Evolutionary conservation across 2,797 vertebrate species (phyloP), one percentile per base, ranked within the genome.

Genomic region (Onychomys leucogaster): DNA sequence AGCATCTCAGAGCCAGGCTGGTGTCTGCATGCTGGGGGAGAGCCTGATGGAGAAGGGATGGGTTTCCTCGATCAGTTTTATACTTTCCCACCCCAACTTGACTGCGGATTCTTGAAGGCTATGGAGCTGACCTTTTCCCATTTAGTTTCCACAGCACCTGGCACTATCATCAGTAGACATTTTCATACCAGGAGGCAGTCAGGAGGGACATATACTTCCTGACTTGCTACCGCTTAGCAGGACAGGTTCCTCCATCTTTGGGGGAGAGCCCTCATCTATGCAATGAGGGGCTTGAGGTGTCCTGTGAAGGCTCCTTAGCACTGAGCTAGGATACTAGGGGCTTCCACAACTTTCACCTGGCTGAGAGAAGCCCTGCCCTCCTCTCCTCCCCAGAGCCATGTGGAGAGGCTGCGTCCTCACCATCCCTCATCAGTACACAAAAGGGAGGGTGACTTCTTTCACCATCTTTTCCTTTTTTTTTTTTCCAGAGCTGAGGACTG

Each of bases 401-500:
- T 34, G n/a, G 2, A 41, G 55, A 85, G 81, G 76, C 59, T 52
- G 34, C 32, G n/a, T 57, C 69, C 75, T 92, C 76, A 34, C 73
- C 46, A 41, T 84, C 3, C 67, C 34, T 67, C 83, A n/a, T 46
- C 32, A 69, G 83, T n/a, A n/a, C 12, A 73, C 23, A 65, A 3
- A 16, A 76, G 65, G 87, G 81, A 83, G 76, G 46, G 34, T 71
- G 83, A 77, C 77, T 87, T 85, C 65, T 94, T 89, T 91, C 21
- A 37, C 27, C 12, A 25, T 55, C 57, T 73, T 67, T 65, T 57
- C n/a, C n/a, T n/a, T n/a, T n/a, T n/a, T n/a, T n/a, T n/a, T n/a
- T n/a, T n/a, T n/a, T n/a, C n/a, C n/a, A n/a, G n/a, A n/a, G n/a
- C n/a, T n/a, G n/a, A n/a, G n/a, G n/a, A n/a, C n/a, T n/a, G n/a